Evolutionary conservation across 2,113 vertebrate genomes (phyloP).

Genomic region (Hymenochirus boettgeri): DNA sequence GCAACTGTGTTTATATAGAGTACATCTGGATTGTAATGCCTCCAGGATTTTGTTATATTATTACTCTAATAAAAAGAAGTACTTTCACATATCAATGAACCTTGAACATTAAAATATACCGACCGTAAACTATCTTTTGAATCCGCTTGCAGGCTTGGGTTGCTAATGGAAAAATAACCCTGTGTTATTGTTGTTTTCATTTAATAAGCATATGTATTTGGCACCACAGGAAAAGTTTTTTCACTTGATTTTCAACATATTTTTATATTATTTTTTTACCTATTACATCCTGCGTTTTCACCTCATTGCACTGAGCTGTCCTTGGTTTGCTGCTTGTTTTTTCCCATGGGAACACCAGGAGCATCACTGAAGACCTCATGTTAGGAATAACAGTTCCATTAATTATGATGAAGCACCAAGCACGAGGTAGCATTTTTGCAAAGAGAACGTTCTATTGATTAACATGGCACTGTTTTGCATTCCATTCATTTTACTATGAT

Average conservation of each 20-base stretch:
- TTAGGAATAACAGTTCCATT: too few relatives aligned
- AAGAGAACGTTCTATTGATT: not conserved
- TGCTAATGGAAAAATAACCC: not conserved
- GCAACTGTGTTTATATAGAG: not conserved
- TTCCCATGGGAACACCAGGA: too few relatives aligned
- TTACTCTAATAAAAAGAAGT: not conserved
- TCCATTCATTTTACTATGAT: constrained; percentile 20
- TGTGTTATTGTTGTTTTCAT: too few relatives aligned
- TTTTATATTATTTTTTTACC: too few relatives aligned
- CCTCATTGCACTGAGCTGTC: too few relatives aligned
- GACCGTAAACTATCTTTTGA: not conserved
- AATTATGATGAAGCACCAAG: not conserved
- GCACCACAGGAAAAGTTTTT: too few relatives aligned
- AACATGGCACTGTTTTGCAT: constrained; percentile 25
- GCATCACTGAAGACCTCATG: too few relatives aligned
- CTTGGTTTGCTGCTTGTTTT: too few relatives aligned
- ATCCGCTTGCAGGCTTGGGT: not conserved
- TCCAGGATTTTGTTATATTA: not conserved
- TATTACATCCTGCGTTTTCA: too few relatives aligned
- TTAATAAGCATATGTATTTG: too few relatives aligned
- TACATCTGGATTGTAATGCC: not conserved
- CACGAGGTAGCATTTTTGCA: not conserved
- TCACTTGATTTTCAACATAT: too few relatives aligned
- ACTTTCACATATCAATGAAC: not conserved
- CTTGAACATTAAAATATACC: not conserved